Evolutionary conservation across 2,888 invertebrate species (phyloP).

Genomic region (Tetropium fuscum): DNA sequence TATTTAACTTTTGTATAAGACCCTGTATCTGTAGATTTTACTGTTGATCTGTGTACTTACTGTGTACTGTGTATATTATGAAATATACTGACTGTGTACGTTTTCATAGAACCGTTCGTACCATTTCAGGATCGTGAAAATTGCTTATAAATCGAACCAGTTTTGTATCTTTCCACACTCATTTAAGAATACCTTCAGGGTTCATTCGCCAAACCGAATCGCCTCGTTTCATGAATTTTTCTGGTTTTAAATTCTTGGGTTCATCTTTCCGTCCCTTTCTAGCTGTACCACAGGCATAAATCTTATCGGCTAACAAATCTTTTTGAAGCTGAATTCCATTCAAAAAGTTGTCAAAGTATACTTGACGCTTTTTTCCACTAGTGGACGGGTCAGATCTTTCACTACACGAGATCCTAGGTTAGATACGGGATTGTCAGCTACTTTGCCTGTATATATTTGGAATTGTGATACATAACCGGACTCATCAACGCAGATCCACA

Average conservation of each 20-base stretch:
- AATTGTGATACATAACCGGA: slow-evolving; percentile 18
- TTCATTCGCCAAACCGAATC: too few relatives aligned
- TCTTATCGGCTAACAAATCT: slow-evolving; percentile 9
- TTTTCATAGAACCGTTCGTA: too few relatives aligned
- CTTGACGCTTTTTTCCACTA: slow-evolving; percentile 6
- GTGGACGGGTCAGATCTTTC: slow-evolving; percentile 14
- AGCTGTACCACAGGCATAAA: slow-evolving; percentile 14
- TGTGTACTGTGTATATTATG: too few relatives aligned
- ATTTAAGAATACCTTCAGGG: too few relatives aligned
- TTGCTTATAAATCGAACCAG: too few relatives aligned
- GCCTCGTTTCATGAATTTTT: too few relatives aligned
- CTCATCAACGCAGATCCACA: slow-evolving; percentile 15
- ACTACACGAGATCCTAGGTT: slow-evolving; percentile 1
- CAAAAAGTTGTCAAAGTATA: slow-evolving; percentile 17
- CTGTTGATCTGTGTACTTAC: too few relatives aligned
- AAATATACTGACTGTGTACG: too few relatives aligned
- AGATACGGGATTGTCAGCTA: background rate
- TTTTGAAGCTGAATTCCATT: background rate
- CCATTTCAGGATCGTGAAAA: too few relatives aligned
- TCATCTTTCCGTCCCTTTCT: slow-evolving; percentile 13
- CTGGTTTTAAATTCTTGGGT: slow-evolving; percentile 14
- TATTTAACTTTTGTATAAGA: too few relatives aligned
- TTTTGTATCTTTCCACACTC: too few relatives aligned
- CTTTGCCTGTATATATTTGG: slow-evolving; percentile 16
- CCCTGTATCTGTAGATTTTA: too few relatives aligned